Evolutionary conservation across 2,888 invertebrate genomes (phyloP).

Genomic region (Drosophila antonietae): DNA sequence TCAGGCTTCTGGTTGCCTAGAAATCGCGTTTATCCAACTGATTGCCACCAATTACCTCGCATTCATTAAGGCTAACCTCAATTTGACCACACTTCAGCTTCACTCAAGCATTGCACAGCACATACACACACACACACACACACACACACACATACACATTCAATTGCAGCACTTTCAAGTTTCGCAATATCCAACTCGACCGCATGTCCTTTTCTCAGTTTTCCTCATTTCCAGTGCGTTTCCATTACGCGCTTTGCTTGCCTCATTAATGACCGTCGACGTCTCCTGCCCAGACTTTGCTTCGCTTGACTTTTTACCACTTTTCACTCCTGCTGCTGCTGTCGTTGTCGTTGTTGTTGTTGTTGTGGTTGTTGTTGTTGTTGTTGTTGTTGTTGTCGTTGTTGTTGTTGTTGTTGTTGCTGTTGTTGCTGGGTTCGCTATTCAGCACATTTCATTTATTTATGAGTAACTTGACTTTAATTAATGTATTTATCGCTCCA

Average conservation of each 20-base stretch:
- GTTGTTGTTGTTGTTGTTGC: slow-evolving; percentile 1
- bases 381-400: slow-evolving; percentile 20
- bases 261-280: slow-evolving; percentile 41
- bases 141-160: slow-evolving; percentile 12
- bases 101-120: slow-evolving; percentile 26
- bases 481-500: slow-evolving; percentile 80
- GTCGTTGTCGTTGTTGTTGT: too few species aligned
- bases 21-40: slow-evolving; percentile 9
- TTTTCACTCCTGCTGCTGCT: slow-evolving; percentile 24
- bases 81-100: slow-evolving; percentile 69
- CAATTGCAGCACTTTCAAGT: slow-evolving; percentile 37
- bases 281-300: not conserved
- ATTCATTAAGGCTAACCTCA: slow-evolving; percentile 67
- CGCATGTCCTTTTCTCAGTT: slow-evolving; percentile 38
- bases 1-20: slow-evolving; percentile 13
- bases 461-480: slow-evolving; percentile 77
- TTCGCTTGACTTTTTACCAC: slow-evolving; percentile 31
- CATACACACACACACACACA: slow-evolving; percentile 8
- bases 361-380: not conserved
- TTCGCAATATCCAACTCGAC: slow-evolving; percentile 20
- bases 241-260: slow-evolving; percentile 35
- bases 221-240: slow-evolving; percentile 18
- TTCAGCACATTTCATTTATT: slow-evolving; percentile 72
- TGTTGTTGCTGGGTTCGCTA: slow-evolving; percentile 38
- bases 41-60: slow-evolving; percentile 56